Evolutionary conservation across 2,797 vertebrate species (phyloP), one percentile per base, ranked within the genome.

Genomic region (Sebastes elongatus): DNA sequence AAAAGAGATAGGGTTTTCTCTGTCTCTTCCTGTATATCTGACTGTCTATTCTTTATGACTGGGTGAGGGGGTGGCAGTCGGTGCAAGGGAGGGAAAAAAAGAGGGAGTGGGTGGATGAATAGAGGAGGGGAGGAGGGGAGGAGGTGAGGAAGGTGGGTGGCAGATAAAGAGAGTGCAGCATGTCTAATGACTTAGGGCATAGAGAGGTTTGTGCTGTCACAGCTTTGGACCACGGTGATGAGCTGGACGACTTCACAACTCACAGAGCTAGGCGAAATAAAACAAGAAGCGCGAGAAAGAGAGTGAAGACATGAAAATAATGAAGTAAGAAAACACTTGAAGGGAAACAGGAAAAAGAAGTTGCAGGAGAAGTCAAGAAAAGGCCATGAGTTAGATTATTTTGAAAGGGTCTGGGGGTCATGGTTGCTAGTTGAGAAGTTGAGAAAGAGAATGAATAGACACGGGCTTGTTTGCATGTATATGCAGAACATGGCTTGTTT

Each of bases 1-100:
- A 94, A 95, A 94, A 94, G 91, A 93, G 92, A 95, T 89, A 88
- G 89, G 92, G 88, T 59, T 90, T 93, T 93, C 88, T 94, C 93
- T 88, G 91, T 94, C 91, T 93, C 84, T 88, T 90, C 81, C 82
- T 93, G 92, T 94, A 94, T 93, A 94, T 95, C 91, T 91, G 92
- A 94, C 88, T 93, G 94, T 92, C 92, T 92, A 32, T 83, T 86
- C 92, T 94, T 94, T 94, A 94, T 94, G 89, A 93, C 78, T 90
- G 79, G 81, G 73, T 92, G 86, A 88, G 85, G 87, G 83, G 78
- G 89, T 82, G 83, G 89, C 82, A 88, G 86, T 76, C 59, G 9
- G 71, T 82, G 30, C 55, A 42, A 80, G 74, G 52, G 72, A 73
- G 63, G 11, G 2, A 61, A 80, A 63, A 61, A 72, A 66, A 73